Evolutionary conservation across 2,113 vertebrate species (phyloP), one percentile per base, ranked within the genome.

Genomic region (Cygnus atratus): DNA sequence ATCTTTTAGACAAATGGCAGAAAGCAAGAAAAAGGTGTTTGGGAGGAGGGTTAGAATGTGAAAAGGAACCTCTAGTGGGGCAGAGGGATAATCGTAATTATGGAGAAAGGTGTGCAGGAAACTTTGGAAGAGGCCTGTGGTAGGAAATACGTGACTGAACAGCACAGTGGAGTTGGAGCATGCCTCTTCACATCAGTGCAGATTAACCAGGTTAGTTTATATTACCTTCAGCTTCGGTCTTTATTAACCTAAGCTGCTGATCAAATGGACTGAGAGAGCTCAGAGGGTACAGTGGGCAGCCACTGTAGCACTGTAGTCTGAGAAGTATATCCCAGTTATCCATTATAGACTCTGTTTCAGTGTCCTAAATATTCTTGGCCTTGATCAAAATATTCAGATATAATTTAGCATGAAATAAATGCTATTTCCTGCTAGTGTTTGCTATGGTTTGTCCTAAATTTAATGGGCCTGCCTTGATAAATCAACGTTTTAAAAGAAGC

Each of bases 121-220:
- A 24, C 9, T 0, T 0, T 1, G 10, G 26, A 48, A 63, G 35
- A 50, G 44, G 6, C 41, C 62, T 0, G 0, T 83, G 37, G 55
- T 17, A 1, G 79, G 58, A 46, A 46, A n/a, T 25, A 26, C 2
- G 4, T 28, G 44, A 68, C 43, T 61, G 76, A 77, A 35, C 26
- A 58, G 9, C 67, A 11, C 28, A 14, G 59, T 28, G 76, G 35
- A 55, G 13, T 6, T 41, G 43, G 37, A 52, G 25, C 11, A 5
- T 9, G 10, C 20, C 19, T 66, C 28, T 37, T 79, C 31, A 48
- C 16, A n/a, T 84, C 41, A 37, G 46, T 62, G 54, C 41, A 48
- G 26, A 2, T 37, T n/a, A 68, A 61, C 67, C 82, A 65, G 24
- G 8, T 55, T 37, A 37, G 14, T 37, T 73, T 26, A 37, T 70